Evolutionary conservation across 2,113 vertebrate genomes (phyloP).

Genomic region (Bos taurus): DNA sequence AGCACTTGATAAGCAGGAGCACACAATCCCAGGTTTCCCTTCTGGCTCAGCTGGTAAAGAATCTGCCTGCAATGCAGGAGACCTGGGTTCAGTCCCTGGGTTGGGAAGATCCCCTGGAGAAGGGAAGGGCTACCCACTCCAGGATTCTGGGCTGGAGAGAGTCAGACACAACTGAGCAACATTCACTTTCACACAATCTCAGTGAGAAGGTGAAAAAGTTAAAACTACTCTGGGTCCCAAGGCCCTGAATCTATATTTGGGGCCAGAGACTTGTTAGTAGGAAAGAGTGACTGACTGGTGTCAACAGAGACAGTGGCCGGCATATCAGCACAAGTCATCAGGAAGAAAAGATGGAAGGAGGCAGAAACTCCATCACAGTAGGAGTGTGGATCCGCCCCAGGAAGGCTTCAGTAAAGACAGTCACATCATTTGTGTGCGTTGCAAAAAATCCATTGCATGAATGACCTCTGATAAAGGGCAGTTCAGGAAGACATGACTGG

Average conservation of each 20-base stretch:
- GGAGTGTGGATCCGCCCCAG: neutral
- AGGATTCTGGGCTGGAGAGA: neutral
- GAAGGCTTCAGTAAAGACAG: neutral
- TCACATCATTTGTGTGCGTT: neutral
- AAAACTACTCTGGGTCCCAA: neutral
- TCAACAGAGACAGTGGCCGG: neutral
- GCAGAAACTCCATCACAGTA: neutral
- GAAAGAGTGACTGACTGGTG: neutral
- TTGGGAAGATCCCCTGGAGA: neutral
- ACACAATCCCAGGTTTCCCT: neutral
- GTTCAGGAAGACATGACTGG: neutral
- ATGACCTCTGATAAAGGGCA: neutral
- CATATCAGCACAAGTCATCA: neutral
- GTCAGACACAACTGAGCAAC: neutral
- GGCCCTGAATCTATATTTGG: neutral
- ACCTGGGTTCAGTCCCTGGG: neutral
- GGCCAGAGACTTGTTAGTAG: neutral
- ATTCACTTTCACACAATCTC: neutral
- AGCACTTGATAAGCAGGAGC: neutral
- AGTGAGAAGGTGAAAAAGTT: neutral
- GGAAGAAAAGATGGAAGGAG: neutral
- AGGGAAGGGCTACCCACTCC: neutral
- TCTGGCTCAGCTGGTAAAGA: neutral
- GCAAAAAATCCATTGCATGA: neutral
- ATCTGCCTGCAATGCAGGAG: accelerated